Conservation (phyloP, 2,888 invertebrate species). For the Calliphora vomitoria region DNA sequence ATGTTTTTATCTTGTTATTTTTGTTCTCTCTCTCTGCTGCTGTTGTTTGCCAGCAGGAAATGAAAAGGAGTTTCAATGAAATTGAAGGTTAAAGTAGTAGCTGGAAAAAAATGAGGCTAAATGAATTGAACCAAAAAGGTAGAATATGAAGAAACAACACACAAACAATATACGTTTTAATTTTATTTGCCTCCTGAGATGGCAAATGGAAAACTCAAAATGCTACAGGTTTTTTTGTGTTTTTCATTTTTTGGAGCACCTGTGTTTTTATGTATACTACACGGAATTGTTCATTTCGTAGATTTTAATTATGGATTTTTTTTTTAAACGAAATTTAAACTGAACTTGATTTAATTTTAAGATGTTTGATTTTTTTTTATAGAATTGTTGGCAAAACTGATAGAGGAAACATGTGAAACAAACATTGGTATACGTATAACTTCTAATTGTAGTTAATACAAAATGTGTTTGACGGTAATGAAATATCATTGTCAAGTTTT, state of each 20-base stretch:
- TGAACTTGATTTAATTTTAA: too few relatives aligned
- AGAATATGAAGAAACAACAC: constrained; percentile 12
- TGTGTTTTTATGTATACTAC: not conserved
- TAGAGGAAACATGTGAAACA: too few relatives aligned
- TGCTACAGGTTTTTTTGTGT: constrained; percentile 71
- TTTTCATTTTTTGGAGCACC: not conserved
- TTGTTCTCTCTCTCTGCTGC: not conserved
- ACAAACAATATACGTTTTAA: constrained; percentile 78
- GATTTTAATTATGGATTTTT: too few relatives aligned
- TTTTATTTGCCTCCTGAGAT: constrained; percentile 81
- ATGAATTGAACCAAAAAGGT: not conserved
- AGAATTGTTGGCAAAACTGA: too few relatives aligned
- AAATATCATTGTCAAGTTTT: too few relatives aligned
- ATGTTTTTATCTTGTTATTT: not conserved
- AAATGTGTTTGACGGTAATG: too few relatives aligned
- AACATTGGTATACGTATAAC: too few relatives aligned
- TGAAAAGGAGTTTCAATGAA: constrained; percentile 1
- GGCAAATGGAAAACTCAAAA: constrained; percentile 72
- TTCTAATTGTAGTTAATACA: too few relatives aligned
- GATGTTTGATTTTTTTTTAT: too few relatives aligned
- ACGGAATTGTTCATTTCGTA: too few relatives aligned
- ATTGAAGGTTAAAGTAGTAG: not conserved
- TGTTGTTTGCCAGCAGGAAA: constrained; percentile 15
- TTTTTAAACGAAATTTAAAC: too few relatives aligned
- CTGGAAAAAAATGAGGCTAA: not conserved